These are phyloP conservation scores for Eupithecia exiguata DNA, from an alignment of 2,888 invertebrate genomes.

Conservation along the genomic window DNA sequence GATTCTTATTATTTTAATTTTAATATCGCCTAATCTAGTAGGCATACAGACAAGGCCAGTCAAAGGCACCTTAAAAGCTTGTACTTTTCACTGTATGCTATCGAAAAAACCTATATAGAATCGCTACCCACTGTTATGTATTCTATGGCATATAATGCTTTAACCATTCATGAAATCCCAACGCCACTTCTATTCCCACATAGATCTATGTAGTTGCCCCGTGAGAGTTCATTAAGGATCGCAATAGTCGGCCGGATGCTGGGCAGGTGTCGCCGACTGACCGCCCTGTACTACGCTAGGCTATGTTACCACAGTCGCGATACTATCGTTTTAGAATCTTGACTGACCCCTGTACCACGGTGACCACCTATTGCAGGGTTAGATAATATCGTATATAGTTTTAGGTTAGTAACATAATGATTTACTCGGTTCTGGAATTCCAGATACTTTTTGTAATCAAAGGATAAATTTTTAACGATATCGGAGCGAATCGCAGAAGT, in stretches of 20 bases:
- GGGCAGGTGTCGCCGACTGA: slow-evolving; percentile 62
- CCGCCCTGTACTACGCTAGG: slow-evolving; percentile 35
- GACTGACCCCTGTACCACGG: slow-evolving; percentile 43
- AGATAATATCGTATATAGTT: not conserved
- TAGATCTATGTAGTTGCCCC: slow-evolving; percentile 9
- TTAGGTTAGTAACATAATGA: not conserved
- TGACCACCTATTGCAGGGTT: slow-evolving; percentile 1
- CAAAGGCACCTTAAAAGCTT: not conserved
- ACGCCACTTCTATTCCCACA: slow-evolving; percentile 7
- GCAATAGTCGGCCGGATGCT: slow-evolving; percentile 56
- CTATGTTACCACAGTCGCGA: slow-evolving; percentile 32
- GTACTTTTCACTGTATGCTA: not conserved
- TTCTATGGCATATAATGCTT: not conserved
- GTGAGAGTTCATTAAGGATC: slow-evolving; percentile 42
- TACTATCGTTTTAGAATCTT: not conserved
- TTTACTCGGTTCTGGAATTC: not conserved
- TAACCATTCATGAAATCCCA: not conserved
- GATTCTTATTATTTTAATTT: not conserved
- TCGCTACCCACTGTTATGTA: not conserved
- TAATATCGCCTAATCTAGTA: no score
- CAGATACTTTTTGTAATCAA: not conserved
- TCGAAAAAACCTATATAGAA: not conserved
- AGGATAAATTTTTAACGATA: no score
- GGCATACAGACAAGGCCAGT: no score
- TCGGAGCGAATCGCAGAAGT: no score